Base-by-base conservation (phyloP, 2,113 vertebrate genomes). In the Anguilla rostrata region DNA sequence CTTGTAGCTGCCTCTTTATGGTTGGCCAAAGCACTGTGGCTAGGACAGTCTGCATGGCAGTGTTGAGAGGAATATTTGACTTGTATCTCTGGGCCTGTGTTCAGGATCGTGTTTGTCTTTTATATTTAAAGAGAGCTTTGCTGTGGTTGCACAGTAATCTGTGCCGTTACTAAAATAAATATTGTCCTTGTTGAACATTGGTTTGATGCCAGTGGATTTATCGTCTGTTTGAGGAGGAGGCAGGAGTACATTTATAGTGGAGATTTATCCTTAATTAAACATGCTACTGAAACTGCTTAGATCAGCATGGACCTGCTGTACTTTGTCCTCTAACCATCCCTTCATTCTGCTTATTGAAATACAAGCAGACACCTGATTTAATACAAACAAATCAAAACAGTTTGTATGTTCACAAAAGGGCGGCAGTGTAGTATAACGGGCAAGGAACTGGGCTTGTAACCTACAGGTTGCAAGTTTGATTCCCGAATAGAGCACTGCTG, bases 181-280 rank as follows among this genome's bases (percentile, higher is more conserved):
- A 20, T 85, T 78, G 71, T 78, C 84, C 66, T 26, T 46, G 49
- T 29, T n/a, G 2, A 9, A 20, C 11, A 16, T 15, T 39, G 43
- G 40, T 29, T 78, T 78, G n/a, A 85, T 85, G 29, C 39, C 40
- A 49, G 40, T 78, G 63, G 63, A 71, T 71, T 71, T n/a, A 71
- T 18, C 18, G 63, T 71, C 20, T 71, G 63, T 71, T 26, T 71
- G 63, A 26, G 20, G n/a, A n/a, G 3, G 6, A n/a, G 20, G 26
- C 20, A n/a, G 26, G 63, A 26, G 63, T 71, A 71, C 3, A 26
- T n/a, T 71, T 71, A n/a, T n/a, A n/a, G 26, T 71, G 20, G 26
- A 71, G 26, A 22, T 71, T 71, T 71, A 71, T 71, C 20, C 26
- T n/a, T 71, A 71, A 71, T 71, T 26, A n/a, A 71, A n/a, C 20